A percentile compares a stretch with the other conserved stretches of the same genome.
phyloP scores from a whole-genome alignment of 2,797 vertebrate genomes.

The Oreonectes daqikongensis region DNA sequence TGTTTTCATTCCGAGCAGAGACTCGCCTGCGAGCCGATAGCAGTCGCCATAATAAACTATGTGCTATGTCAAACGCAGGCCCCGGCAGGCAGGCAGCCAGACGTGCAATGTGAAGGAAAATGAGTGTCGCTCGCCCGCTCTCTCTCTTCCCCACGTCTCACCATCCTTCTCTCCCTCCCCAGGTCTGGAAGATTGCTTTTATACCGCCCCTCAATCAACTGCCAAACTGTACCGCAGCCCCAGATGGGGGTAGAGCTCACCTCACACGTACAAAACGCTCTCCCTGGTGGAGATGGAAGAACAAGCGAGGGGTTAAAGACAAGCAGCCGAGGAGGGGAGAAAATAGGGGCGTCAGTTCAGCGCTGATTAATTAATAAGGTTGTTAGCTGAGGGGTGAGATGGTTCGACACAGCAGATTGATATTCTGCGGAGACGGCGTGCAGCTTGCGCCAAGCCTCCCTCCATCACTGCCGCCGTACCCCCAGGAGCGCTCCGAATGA shows the following conservation, averaged over 20 bases:
- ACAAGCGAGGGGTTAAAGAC: conserved; percentile 46
- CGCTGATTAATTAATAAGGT: conserved; percentile 59
- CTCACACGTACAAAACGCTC: conserved; percentile 36
- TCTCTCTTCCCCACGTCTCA: not conserved
- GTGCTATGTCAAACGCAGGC: conserved; percentile 45
- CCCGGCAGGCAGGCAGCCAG: conserved; percentile 44
- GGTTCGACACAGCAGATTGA: conserved; percentile 61
- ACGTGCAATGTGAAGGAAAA: conserved; percentile 39
- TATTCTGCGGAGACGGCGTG: conserved; percentile 65
- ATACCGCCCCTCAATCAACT: conserved; percentile 70
- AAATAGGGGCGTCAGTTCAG: conserved; percentile 17
- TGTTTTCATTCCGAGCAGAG: conserved; percentile 39
- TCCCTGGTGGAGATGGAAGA: conserved; percentile 6
- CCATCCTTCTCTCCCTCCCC: not conserved
- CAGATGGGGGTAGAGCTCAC: conserved; percentile 49
- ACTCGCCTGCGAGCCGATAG: conserved; percentile 30
- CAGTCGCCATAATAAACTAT: conserved; percentile 39
- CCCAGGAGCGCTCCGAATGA: conserved; percentile 61
- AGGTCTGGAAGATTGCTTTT: conserved; percentile 68
- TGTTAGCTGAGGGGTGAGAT: conserved; percentile 46
- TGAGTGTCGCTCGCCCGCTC: conserved; percentile 14
- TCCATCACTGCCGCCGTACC: conserved; percentile 59
- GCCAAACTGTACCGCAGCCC: conserved; percentile 57
- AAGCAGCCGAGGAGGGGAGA: conserved; percentile 11
- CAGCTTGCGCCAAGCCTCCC: conserved; percentile 60